These are phyloP conservation scores for Thecophora atra DNA, from an alignment of 2,888 invertebrate species.

Conservation along the genomic window DNA sequence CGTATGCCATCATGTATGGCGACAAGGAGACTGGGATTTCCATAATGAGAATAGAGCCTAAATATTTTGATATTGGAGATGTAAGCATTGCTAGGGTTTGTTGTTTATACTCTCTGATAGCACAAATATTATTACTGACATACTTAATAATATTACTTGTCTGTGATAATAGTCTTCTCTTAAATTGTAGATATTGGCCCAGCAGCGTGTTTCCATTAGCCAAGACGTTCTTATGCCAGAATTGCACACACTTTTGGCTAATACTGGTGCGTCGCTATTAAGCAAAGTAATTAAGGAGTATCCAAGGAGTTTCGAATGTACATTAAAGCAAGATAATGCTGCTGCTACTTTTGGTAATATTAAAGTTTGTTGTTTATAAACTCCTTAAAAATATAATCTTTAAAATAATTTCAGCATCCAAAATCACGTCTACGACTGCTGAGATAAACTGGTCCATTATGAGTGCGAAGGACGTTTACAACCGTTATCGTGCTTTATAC, in stretches of 20 bases:
- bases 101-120: not conserved
- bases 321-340: conserved; percentile 71
- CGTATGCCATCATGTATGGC: conserved; percentile 84
- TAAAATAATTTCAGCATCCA: conserved; percentile 73
- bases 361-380: too few relatives aligned
- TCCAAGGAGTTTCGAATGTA: conserved; percentile 70
- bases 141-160: too few relatives aligned
- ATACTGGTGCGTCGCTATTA: conserved; percentile 75
- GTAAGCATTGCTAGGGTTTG: conserved; percentile 54
- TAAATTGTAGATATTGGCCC: conserved; percentile 64
- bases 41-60: conserved; percentile 85
- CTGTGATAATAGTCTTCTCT: too few relatives aligned
- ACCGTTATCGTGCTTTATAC: conserved; percentile 76
- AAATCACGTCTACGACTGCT: conserved; percentile 72
- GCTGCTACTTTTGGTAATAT: conserved; percentile 81
- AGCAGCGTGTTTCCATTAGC: conserved; percentile 69
- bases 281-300: conserved; percentile 72
- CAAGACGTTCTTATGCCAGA: conserved; percentile 73
- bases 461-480: conserved; percentile 73
- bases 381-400: conserved; percentile 35
- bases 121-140: too few relatives aligned
- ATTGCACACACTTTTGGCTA: conserved; percentile 73
- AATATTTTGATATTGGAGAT: conserved; percentile 82
- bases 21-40: conserved; percentile 84
- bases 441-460: conserved; percentile 74